These are phyloP conservation scores for Blomia tropicalis DNA, from an alignment of 2,888 invertebrate genomes.

Conservation along the genomic window DNA sequence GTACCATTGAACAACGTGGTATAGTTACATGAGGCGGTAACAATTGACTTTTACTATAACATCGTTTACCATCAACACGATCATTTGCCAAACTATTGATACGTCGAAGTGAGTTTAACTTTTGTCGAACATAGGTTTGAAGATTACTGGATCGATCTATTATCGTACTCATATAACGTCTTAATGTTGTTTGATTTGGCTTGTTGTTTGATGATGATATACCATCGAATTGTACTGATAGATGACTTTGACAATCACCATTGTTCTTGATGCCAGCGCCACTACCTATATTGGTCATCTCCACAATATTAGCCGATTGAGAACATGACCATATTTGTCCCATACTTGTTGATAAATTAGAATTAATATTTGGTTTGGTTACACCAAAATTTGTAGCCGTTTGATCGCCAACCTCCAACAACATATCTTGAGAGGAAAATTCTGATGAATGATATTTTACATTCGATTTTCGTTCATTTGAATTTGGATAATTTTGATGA, in stretches of 20 bases:
- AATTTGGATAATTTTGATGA: not conserved
- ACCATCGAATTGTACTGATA: not conserved
- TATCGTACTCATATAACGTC: not conserved
- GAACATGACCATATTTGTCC: slow-evolving; percentile 6
- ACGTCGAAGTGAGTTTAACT: not conserved
- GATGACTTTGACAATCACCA: too few species aligned
- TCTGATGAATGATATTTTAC: slow-evolving; percentile 8
- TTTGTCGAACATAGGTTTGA: not conserved
- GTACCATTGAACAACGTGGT: not conserved
- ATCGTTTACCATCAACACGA: not conserved
- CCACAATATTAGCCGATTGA: not conserved
- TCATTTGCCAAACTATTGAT: not conserved
- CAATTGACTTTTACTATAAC: not conserved
- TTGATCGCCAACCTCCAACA: not conserved
- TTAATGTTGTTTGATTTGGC: not conserved
- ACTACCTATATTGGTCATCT: not conserved
- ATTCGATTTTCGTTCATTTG: not conserved
- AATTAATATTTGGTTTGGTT: not conserved
- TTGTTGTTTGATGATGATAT: too few species aligned
- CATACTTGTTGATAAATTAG: not conserved
- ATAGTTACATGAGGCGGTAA: not conserved
- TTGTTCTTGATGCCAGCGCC: too few species aligned
- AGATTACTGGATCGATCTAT: not conserved
- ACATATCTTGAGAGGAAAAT: slow-evolving; percentile 11
- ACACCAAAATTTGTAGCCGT: slow-evolving; percentile 2